Base-by-base conservation (phyloP, 2,113 vertebrate species). In the Etheostoma spectabile region DNA sequence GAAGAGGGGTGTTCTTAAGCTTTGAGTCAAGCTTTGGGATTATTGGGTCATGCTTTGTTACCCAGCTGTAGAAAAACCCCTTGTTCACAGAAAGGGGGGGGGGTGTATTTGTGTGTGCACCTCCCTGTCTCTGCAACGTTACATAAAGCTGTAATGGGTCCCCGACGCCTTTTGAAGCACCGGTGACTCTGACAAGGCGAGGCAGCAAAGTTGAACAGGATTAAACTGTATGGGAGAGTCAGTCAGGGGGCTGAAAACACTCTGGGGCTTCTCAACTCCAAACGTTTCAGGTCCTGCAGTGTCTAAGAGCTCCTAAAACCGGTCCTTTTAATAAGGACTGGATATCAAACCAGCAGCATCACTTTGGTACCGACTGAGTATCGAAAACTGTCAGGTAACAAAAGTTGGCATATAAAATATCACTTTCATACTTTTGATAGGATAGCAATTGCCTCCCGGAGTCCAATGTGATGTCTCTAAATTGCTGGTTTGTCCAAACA, bases 41-140 rank as follows among this genome's bases (percentile, higher is more conserved):
- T 96, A 96, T 93, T 95, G 94, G 94, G 94, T 95, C 93, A 95
- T 93, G 94, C 94, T 94, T 95, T 94, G 95, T 95, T 95, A 94
- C 91, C 93, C 94, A 95, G 94, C 94, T 95, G 95, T 94, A 95
- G 92, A 94, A 93, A 93, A 93, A 83, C 66, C 88, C 90, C 91
- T 92, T 94, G 91, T 92, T 94, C 92, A 92, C 90, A 90, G 84
- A 93, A 77, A 80, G 80, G 65, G 80, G 78, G 76, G 55, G 51
- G 70, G 72, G 14, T 68, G 74, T 69, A 35, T 68, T 74, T 30
- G 16, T 67, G 64, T 69, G 88, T 63, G 73, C 48, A 63, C n/a
- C 42, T 72, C 61, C 33, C 79, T 7, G 65, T 79, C 86, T 87
- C 56, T 0, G 7, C 64, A 69, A 84, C 38, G 42, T 92, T 89